A percentile compares a stretch with the other conserved stretches of the same genome.
Evolutionary conservation across 64 coral and sea anemone genomes (phyloP).

Genomic region (Hydrozoanthus tunicans): DNA sequence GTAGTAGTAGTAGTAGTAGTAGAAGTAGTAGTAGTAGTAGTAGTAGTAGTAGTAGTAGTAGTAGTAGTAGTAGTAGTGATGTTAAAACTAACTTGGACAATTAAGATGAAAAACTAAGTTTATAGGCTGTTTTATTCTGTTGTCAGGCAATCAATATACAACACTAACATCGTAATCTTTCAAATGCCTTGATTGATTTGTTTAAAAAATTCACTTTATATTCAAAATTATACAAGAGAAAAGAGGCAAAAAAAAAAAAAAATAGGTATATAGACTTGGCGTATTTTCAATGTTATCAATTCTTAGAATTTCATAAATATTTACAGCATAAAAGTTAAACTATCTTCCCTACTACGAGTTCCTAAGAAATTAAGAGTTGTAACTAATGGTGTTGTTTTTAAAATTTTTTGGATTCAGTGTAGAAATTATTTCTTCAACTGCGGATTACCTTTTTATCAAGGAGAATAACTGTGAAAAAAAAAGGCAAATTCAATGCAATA

Average conservation of each 20-base stretch:
- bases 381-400: not conserved
- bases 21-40: too few species aligned
- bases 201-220: slow-evolving; percentile 33
- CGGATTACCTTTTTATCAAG: too few species aligned
- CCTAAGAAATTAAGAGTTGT: not conserved
- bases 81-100: too few species aligned
- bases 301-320: not conserved
- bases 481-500: too few species aligned
- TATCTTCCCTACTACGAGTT: not conserved
- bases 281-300: not conserved
- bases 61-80: too few species aligned
- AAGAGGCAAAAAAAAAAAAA: not conserved
- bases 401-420: too few species aligned
- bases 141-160: not conserved
- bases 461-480: too few species aligned
- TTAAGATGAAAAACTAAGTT: too few species aligned
- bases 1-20: too few species aligned
- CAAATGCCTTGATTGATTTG: slow-evolving; percentile 17
- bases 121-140: not conserved
- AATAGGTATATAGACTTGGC: not conserved
- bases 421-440: too few species aligned
- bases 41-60: too few species aligned
- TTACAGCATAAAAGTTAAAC: slow-evolving; percentile 17
- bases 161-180: not conserved
- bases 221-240: not conserved